Base-by-base conservation (phyloP, 2,113 vertebrate species). In the Antennarius striatus region DNA sequence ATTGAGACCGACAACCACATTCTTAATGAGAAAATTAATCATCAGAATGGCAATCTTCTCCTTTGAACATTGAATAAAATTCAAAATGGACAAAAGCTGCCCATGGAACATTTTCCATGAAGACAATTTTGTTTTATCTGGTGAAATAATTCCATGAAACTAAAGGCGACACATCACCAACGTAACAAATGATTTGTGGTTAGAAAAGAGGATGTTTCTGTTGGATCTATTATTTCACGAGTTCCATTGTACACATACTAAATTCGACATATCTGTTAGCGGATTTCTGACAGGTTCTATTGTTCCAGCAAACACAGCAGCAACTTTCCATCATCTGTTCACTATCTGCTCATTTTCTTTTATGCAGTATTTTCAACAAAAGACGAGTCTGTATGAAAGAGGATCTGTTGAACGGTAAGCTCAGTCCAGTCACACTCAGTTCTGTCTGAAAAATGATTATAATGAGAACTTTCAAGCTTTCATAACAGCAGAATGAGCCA, bases 11-110 rank as follows among this genome's bases (percentile, higher is more conserved):
- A 22, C 50, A 30, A 43, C 11, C 28, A 42, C 52, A 30, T 12
- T 56, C 15, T 55, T 22, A 46, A 71, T 46, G 45, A 72, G 46
- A 47, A 7, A 42, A 61, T 73, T 39, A 39, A 17, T 69, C 39
- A 50, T 1, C 0, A 16, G 42, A 29, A 28, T 17, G 15, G 16
- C 42, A 28, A 73, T 50, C 56, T 28, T 51, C 40, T 52, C 4
- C 39, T 39, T 30, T 32, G 13, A 54, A 60, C 17, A 4, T 36
- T 7, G 32, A 36, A 16, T 32, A 2, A 50, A 6, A 9, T 13
- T 39, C 17, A 39, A 30, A 17, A 52, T 61, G 6, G 48, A 22
- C 2, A 14, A 45, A 57, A 57, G 50, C 12, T 56, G 2, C 28
- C 6, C 7, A 54, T 6, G 12, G 47, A 43, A 58, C 17, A 50